A percentile compares a stretch with the other conserved stretches of the same genome.
Evolutionary conservation across 2,888 invertebrate genomes (phyloP).

Genomic region (Brachylomia viminalis): DNA sequence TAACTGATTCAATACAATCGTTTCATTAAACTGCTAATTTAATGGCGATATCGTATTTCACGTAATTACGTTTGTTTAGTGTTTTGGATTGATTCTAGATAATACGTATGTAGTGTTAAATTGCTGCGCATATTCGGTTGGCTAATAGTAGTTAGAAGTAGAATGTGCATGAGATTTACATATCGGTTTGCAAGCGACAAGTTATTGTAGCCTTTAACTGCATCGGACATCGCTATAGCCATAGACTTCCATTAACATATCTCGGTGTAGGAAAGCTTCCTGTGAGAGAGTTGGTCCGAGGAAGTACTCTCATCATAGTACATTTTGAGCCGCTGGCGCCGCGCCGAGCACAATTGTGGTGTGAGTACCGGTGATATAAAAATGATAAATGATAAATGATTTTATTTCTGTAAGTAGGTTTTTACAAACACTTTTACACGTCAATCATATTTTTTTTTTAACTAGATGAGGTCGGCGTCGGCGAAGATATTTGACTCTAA

Average conservation of each 20-base stretch:
- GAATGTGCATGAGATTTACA: conserved; percentile 51
- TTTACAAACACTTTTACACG: too few relatives aligned
- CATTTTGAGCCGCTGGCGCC: not conserved
- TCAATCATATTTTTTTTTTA: too few relatives aligned
- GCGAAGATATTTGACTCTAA: not conserved
- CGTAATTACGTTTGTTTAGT: conserved; percentile 70
- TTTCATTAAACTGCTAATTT: conserved; percentile 70
- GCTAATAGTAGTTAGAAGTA: conserved; percentile 27
- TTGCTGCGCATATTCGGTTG: conserved; percentile 23
- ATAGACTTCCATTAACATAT: conserved; percentile 30
- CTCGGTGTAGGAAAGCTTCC: conserved; percentile 3
- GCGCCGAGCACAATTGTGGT: too few relatives aligned
- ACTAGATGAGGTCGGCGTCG: too few relatives aligned
- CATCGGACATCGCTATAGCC: conserved; percentile 23
- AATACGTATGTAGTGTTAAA: conserved; percentile 29
- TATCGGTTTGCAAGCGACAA: conserved; percentile 40
- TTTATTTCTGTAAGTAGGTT: too few relatives aligned
- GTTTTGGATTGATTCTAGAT: conserved; percentile 60
- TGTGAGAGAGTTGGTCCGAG: not conserved
- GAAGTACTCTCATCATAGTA: not conserved
- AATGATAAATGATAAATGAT: too few relatives aligned
- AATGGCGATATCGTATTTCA: conserved; percentile 69
- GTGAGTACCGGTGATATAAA: too few relatives aligned
- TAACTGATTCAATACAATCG: conserved; percentile 75
- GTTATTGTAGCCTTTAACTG: conserved; percentile 48